phyloP scores from a whole-genome alignment of 1,140 invertebrate genomes.

The Paraescarpia echinospica region DNA sequence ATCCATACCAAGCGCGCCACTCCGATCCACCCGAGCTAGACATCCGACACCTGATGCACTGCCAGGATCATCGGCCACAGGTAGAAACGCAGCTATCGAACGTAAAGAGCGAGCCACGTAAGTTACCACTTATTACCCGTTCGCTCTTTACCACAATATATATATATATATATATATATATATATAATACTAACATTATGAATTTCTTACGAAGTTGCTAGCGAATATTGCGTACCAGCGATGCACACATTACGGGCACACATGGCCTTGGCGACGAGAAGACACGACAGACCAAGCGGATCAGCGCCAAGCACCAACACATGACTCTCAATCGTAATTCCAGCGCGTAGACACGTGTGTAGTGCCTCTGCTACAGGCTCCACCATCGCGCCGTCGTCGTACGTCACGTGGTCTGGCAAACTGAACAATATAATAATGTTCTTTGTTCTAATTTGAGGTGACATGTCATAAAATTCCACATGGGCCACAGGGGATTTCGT shows the following conservation, averaged over 20 bases:
- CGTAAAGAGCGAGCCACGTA: no score
- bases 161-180: no score
- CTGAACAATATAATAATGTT: background rate
- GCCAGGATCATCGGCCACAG: no score
- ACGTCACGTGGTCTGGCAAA: background rate
- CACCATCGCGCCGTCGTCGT: slow-evolving; percentile 8
- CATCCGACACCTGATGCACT: no score
- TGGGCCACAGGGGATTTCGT: background rate
- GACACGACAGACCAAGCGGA: background rate
- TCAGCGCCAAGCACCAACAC: slow-evolving; percentile 6
- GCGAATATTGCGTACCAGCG: background rate
- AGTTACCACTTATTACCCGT: no score
- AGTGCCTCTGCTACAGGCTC: slow-evolving; percentile 8
- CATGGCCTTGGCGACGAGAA: background rate
- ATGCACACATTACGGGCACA: background rate
- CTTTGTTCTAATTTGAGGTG: background rate
- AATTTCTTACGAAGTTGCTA: background rate
- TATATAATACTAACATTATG: no score
- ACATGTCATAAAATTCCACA: background rate
- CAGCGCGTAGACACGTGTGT: slow-evolving; percentile 13
- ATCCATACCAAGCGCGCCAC: no score
- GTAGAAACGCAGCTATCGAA: no score
- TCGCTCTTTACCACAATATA: no score
- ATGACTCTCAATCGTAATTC: background rate
- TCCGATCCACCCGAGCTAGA: no score